Evolutionary conservation across 2,113 vertebrate genomes (phyloP), one percentile per base, ranked within the genome.

Genomic region (Montifringilla adamsi): DNA sequence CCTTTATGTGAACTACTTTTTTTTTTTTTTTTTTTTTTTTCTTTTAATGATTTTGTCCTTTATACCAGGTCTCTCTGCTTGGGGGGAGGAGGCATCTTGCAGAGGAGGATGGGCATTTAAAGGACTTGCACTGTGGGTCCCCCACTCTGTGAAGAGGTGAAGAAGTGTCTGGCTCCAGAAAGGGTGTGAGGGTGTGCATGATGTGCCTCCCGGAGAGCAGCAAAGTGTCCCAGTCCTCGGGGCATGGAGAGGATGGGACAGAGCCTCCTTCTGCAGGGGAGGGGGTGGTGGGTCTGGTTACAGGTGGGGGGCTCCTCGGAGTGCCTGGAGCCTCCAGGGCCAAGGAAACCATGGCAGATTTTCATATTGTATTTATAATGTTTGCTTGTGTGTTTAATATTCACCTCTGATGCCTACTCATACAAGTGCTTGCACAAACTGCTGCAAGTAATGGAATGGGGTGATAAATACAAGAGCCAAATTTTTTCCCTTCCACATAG

Each of bases 241-340:
- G 23, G 11, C 2, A 7, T 2, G 5, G 37, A 56, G 4, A 6
- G 0, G 6, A 6, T 7, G 23, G 15, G 27, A 5, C 3, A 1
- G 8, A 22, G 15, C 6, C 3, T 7, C 3, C 7, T 31, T 11
- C 13, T 7, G 2, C 30, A 28, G 8, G 10, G 0, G 2, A 11
- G 13, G 10, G 23, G 2, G 1, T 37, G 31, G 9, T 10, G 13
- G 26, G 3, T 6, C 2, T 35, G 11, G 2, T 7, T 7, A 4
- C 4, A 1, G 8, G 2, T 0, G 1, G 5, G 5, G 4, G 19
- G 5, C 4, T 23, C 8, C 15, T 5, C 2, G 17, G 6, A 0
- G 0, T 15, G 27, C 53, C 27, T 30, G 35, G 23, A 58, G 16
- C 18, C 26, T 13, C 7, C 46, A 19, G 15, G 3, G 5, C 15